Base-by-base conservation (phyloP, 2,888 invertebrate species). In the Zygaena filipendulae region DNA sequence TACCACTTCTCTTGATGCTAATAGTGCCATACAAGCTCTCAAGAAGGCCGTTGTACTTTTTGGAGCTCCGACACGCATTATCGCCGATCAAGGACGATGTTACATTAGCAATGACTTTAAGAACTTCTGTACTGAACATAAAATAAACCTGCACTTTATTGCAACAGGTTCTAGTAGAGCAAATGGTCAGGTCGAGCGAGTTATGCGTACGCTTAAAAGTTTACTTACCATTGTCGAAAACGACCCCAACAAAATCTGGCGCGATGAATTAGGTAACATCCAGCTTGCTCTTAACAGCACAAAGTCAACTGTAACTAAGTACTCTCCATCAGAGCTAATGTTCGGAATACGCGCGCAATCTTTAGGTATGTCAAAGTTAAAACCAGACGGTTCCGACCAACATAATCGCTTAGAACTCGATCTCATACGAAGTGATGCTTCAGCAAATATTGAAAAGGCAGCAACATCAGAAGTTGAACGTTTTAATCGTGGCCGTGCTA, bases 241-340 rank as follows among this genome's bases (percentile, higher is more conserved):
- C n/a, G n/a, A n/a, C n/a, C 1, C 28, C 33, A 2, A 22, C 4
- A 24, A 29, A n/a, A 21, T 21, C 4, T 29, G 29, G 29, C 13
- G 21, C 3, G 29, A 29, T 8, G 24, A 24, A 8, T 7, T 24
- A 11, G 24, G 13, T 8, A 18, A 32, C 11, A 13, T 32, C 2
- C 32, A 32, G n/a, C 20, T 43, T 2, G 39, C 40, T 0, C 4
- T 45, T 2, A 45, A 43, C 18, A 38, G 38, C 13, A 41, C 42
- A 1, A 32, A 16, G 8, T 38, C 33, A 9, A 27, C 28, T 4
- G 37, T 41, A 0, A 42, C 43, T 0, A 30, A 36, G 13, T 37
- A 25, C 6, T 16, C 41, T 2, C 43, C 30, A 18, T 16, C 34
- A 2, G 39, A 43, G 14, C 19, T 44, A 2, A 38, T 41, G 35